Evolutionary conservation across 2,797 vertebrate genomes (phyloP), one percentile per base, ranked within the genome.

Genomic region (Cryptoblepharus egeriae): DNA sequence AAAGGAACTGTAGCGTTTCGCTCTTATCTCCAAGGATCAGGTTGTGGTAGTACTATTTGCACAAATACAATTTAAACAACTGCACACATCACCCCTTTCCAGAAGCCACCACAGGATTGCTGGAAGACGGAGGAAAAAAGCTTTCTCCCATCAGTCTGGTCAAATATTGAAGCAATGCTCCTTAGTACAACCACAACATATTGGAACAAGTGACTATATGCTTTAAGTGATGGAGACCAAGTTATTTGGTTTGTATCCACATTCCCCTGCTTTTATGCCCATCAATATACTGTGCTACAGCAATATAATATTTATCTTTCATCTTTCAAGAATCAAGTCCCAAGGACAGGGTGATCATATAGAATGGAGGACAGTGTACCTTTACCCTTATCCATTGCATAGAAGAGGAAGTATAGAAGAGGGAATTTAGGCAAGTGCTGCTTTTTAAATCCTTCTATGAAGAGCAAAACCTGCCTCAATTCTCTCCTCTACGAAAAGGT

Each of bases 1-100:
- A 92, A 77, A 87, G 68, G 26, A 76, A 90, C 75, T 90, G 65
- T 84, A 85, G 37, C 60, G 80, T 72, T 92, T 87, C 22, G 28
- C 30, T 74, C 15, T 88, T 91, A 65, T 45, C 70, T 64, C 16
- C 74, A 58, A 80, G 64, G 20, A 81, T 81, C 32, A 64, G 72
- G 69, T 77, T 85, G 32, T 75, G 13, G 87, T 37, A 85, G 26
- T n/a, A 52, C 37, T 88, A 88, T 92, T 92, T 91, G 83, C 73
- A 91, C 74, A 88, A 85, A 91, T 82, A 91, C 7, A 82, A 60
- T 90, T 91, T 91, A 90, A 91, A 84, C 45, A 90, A 49, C 77
- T 85, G 84, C 86, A 81, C 85, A 82, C 73, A 90, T 88, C 32
- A 88, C 88, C 89, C 92, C 89, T 91, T 9, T 88, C 16, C 80